Base-by-base conservation (phyloP, 2,888 invertebrate genomes). In the Lathronympha strigana region DNA sequence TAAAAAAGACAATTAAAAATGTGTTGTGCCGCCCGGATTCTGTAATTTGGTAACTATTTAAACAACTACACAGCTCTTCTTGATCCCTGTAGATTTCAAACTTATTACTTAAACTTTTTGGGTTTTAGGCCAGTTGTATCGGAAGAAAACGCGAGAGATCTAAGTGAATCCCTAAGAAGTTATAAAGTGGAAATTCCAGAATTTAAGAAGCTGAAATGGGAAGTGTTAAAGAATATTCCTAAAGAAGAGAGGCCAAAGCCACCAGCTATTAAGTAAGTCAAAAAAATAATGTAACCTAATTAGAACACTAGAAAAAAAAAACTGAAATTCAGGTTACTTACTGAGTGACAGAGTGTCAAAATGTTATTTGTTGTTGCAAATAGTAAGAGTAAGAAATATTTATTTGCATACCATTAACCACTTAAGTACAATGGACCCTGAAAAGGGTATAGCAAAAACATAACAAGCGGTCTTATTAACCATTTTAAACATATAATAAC, bases 1-100 rank as follows among this genome's bases (percentile, higher is more conserved):
- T 92, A 11, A 88, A 89, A 74, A 90, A 87, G 81, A 88, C 85
- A 17, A 82, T 92, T 11, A 90, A 87, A 81, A 91, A 91, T 74
- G 80, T 90, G 19, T 68, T 92, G 47, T 87, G 88, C 69, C 79
- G 89, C n/a, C 88, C 90, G 1, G 89, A 89, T 70, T 78, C 83
- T 21, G 61, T 82, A 40, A 78, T 80, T 74, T 92, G 92, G 92
- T 91, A 77, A 77, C 72, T 60, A 28, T 17, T 38, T 21, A 11
- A 19, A 21, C 21, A 33, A n/a, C 4, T 15, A 55, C 8, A n/a
- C 9, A n/a, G 21, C n/a, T 9, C 1, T 40, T 40, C 8, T 40
- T 17, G 17, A 17, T 17, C 9, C 9, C 2, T 40, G 40, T 13
- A 38, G 4, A 45, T 19, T 21, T 21, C 3, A 21, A 21, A 13